phyloP scores from a whole-genome alignment of 2,797 vertebrate species.

The Cynopterus sphinx region DNA sequence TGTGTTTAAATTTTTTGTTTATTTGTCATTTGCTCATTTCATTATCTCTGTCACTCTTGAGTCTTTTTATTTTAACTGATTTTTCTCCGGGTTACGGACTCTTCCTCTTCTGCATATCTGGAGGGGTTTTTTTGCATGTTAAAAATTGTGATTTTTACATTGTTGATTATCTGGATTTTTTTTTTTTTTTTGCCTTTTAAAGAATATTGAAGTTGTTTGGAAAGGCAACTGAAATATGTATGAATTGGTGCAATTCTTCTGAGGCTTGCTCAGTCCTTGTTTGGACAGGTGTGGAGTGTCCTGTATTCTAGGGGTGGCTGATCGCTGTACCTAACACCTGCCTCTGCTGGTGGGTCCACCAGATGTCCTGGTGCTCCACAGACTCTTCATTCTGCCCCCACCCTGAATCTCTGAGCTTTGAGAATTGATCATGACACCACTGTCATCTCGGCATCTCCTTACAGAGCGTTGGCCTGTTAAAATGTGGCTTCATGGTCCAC shows the following conservation, averaged over 20 bases:
- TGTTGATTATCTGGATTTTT: not conserved
- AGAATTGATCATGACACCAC: not conserved
- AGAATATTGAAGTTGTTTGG: not conserved
- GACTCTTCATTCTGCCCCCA: not conserved
- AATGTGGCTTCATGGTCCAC: not conserved
- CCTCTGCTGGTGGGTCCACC: not conserved
- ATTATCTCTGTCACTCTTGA: not conserved
- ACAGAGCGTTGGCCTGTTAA: too few species aligned
- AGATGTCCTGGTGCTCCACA: not conserved
- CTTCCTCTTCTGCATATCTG: not conserved
- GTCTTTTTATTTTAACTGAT: not conserved
- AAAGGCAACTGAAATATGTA: not conserved
- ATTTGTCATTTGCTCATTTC: not conserved
- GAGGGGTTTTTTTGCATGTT: not conserved
- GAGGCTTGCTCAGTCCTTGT: not conserved
- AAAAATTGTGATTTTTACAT: not conserved
- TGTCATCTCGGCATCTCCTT: not conserved
- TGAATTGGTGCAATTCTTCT: not conserved
- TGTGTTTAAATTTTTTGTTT: not conserved
- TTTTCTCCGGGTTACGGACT: not conserved
- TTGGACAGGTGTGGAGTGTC: too few species aligned
- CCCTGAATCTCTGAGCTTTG: not conserved
- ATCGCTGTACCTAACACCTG: not conserved
- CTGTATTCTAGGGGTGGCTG: not conserved
- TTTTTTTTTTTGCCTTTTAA: not conserved